Percentiles rank a stretch among this genome's conserved stretches.
Evolutionary conservation across 1,140 invertebrate species (phyloP).

Genomic region (Gryon sp.): DNA sequence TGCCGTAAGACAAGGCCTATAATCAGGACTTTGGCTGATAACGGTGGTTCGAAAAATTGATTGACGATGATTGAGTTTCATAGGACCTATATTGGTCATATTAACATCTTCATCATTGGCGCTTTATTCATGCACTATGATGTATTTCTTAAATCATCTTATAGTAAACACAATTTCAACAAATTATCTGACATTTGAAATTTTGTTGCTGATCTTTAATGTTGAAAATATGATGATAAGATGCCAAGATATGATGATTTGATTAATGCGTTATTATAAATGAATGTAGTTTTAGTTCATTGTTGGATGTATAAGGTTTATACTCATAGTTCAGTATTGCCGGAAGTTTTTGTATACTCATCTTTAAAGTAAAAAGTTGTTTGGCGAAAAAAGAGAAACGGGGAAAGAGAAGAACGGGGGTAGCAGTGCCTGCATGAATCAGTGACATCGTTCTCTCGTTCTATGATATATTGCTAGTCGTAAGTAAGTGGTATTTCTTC

Average conservation of each 20-base stretch:
- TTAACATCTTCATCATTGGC: constrained; percentile 25
- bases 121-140: too few species aligned
- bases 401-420: constrained; percentile 24
- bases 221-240: constrained; percentile 34
- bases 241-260: constrained; percentile 43
- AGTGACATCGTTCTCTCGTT: constrained; percentile 54
- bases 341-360: constrained; percentile 49
- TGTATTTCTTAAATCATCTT: not conserved
- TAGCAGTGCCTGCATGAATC: constrained; percentile 51
- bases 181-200: constrained; percentile 3
- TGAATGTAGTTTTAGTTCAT: constrained; percentile 11
- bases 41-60: constrained; percentile 69
- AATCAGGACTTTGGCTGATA: constrained; percentile 61
- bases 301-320: constrained; percentile 24
- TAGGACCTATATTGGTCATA: constrained; percentile 23
- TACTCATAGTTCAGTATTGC: constrained; percentile 26
- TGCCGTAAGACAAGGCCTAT: constrained; percentile 35
- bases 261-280: constrained; percentile 40
- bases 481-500: constrained; percentile 62
- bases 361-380: constrained; percentile 10
- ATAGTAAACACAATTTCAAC: too few species aligned
- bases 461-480: constrained; percentile 64
- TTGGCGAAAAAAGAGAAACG: constrained; percentile 13
- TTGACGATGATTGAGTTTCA: constrained; percentile 74
- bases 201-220: constrained; percentile 10